Evolutionary conservation across 64 coral and sea anemone species (phyloP).

Genomic region (Actinia tenebrosa): DNA sequence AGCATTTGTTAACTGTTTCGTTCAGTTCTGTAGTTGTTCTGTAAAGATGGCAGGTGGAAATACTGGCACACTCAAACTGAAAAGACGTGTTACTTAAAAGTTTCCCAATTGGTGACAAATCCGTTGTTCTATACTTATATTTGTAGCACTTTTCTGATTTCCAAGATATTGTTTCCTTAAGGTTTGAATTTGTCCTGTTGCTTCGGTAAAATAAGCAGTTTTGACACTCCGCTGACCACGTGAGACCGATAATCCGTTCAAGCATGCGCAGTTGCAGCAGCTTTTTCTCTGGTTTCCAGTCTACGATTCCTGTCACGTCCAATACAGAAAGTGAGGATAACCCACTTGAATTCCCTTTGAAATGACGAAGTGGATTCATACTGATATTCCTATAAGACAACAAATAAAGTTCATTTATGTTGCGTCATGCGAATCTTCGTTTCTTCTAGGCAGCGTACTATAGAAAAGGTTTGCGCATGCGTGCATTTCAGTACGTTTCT

Average conservation of each 20-base stretch:
- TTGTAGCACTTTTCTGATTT: no score
- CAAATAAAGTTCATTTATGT: no score
- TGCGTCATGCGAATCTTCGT: no score
- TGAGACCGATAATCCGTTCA: neutral
- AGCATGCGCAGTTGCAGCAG: neutral
- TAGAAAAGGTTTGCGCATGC: no score
- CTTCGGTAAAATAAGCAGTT: neutral
- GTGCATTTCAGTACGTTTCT: no score
- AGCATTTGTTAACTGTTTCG: neutral
- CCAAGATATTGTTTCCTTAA: no score
- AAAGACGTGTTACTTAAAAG: neutral
- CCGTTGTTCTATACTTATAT: no score
- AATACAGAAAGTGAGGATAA: neutral
- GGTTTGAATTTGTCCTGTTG: neutral
- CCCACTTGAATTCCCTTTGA: neutral
- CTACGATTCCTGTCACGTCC: neutral
- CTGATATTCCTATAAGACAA: neutral
- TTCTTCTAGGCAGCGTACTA: no score
- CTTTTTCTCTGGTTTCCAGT: conserved; percentile 10
- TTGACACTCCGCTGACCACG: neutral
- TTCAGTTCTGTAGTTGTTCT: neutral
- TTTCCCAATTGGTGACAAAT: neutral
- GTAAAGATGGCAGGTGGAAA: no score
- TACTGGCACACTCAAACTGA: neutral
- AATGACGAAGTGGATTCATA: neutral